These are phyloP conservation scores for Trichomycterus rosablanca DNA, from an alignment of 2,113 vertebrate species.

Conservation along the genomic window DNA sequence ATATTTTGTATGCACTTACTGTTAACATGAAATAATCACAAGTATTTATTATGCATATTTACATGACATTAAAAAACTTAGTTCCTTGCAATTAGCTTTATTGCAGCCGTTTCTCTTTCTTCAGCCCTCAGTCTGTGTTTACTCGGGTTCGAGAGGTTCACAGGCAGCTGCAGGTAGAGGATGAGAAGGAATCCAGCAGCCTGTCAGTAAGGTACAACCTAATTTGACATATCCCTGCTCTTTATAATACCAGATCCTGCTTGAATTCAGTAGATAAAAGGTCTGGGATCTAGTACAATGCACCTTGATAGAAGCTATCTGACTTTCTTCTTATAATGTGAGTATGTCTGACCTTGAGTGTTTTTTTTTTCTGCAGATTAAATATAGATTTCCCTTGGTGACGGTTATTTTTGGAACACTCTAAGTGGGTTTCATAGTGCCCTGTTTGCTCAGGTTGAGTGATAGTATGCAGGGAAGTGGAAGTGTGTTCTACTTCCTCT, in stretches of 20 bases:
- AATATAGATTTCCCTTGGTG: conserved; percentile 42
- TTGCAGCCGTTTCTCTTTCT: neutral
- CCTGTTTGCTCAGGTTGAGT: conserved; percentile 12
- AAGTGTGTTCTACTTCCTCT: conserved; percentile 53
- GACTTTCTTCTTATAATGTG: conserved; percentile 1
- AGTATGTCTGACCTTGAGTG: conserved; percentile 34
- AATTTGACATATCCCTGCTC: too few species aligned
- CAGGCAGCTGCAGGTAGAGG: conserved; percentile 64
- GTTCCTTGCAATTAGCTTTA: neutral
- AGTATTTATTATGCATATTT: too few species aligned
- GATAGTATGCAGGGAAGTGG: neutral
- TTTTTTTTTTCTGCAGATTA: neutral
- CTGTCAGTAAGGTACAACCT: conserved; percentile 65
- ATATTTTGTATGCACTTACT: too few species aligned
- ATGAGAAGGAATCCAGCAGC: conserved; percentile 53
- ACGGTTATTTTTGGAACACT: conserved; percentile 40
- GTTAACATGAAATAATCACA: too few species aligned
- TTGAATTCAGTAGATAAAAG: too few species aligned
- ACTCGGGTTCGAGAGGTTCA: conserved; percentile 77
- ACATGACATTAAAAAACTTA: too few species aligned
- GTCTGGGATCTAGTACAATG: too few species aligned
- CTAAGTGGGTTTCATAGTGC: conserved; percentile 42
- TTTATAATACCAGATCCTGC: too few species aligned
- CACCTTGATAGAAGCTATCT: too few species aligned
- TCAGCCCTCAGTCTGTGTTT: conserved; percentile 74